A percentile compares a stretch with the other conserved stretches of the same genome.
Conservation (phyloP, 1,140 invertebrate genomes). For the Babylonia areolata region DNA sequence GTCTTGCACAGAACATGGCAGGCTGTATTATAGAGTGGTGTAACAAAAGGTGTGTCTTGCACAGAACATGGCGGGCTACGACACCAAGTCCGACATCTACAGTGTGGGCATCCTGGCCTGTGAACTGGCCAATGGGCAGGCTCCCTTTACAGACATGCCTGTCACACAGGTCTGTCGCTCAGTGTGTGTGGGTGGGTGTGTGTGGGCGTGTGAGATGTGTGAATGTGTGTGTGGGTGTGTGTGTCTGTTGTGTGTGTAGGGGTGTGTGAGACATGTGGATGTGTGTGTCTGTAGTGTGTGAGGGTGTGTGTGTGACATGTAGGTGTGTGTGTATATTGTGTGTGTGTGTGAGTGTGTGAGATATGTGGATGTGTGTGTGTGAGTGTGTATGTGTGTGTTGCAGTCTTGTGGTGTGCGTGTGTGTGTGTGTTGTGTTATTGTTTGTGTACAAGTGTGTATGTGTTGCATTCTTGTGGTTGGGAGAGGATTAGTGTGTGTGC, state of each 20-base stretch:
- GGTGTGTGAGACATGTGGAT: not conserved
- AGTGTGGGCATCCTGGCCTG: slow-evolving; percentile 91
- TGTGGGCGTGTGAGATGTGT: not conserved
- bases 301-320: slow-evolving; percentile 44
- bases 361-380: too few species aligned
- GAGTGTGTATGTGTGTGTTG: slow-evolving; percentile 50
- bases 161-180: slow-evolving; percentile 81
- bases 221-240: not conserved
- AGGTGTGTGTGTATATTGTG: not conserved
- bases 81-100: slow-evolving; percentile 92
- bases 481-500: too few species aligned
- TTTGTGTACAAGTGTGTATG: not conserved
- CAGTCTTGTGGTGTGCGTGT: not conserved
- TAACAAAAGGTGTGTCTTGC: slow-evolving; percentile 9
- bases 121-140: slow-evolving; percentile 91
- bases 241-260: not conserved
- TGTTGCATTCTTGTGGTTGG: too few species aligned
- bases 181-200: not conserved
- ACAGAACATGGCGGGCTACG: slow-evolving; percentile 91
- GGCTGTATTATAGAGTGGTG: too few species aligned
- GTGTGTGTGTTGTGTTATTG: not conserved
- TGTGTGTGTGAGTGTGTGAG: slow-evolving; percentile 53
- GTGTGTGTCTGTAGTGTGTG: not conserved
- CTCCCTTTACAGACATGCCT: slow-evolving; percentile 88
- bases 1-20: too few species aligned